A percentile compares a stretch with the other conserved stretches of the same genome.
phyloP scores from a whole-genome alignment of 2,888 invertebrate genomes.

The Melolontha melolontha region DNA sequence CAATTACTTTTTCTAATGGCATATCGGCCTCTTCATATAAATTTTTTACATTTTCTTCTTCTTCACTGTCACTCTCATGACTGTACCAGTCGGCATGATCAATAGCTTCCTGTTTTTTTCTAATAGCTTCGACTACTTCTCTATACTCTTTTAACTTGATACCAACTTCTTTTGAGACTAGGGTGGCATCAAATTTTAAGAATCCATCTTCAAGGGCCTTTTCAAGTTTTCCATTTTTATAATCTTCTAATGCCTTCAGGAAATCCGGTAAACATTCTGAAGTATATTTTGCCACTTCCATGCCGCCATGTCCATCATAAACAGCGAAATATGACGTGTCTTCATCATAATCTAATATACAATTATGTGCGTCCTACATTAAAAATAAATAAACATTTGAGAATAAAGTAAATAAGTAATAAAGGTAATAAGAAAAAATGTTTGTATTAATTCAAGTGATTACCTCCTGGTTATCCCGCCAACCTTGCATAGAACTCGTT shows the following conservation, averaged over 20 bases:
- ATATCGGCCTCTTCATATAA: conserved; percentile 87
- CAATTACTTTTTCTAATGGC: conserved; percentile 90
- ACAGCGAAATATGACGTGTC: conserved; percentile 93
- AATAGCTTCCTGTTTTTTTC: conserved; percentile 49
- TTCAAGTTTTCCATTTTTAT: conserved; percentile 78
- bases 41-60: conserved; percentile 85
- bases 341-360: conserved; percentile 85
- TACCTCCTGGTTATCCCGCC: conserved; percentile 98
- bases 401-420: neutral
- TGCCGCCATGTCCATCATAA: conserved; percentile 98
- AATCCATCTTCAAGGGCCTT: conserved; percentile 89
- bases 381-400: conserved; percentile 10
- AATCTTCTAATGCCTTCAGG: conserved; percentile 80
- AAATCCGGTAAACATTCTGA: conserved; percentile 86
- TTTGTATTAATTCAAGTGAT: conserved; percentile 46
- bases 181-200: conserved; percentile 87
- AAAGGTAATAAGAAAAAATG: neutral
- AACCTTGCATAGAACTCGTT: conserved; percentile 98
- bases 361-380: conserved; percentile 95
- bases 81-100: too few relatives aligned
- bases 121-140: conserved; percentile 62
- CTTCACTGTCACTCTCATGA: conserved; percentile 69
- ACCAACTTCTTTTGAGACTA: conserved; percentile 80
- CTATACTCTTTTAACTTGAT: too few relatives aligned
- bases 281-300: conserved; percentile 94